Base-by-base conservation (phyloP, 1,140 invertebrate genomes). In the Aradophagus sp. region DNA sequence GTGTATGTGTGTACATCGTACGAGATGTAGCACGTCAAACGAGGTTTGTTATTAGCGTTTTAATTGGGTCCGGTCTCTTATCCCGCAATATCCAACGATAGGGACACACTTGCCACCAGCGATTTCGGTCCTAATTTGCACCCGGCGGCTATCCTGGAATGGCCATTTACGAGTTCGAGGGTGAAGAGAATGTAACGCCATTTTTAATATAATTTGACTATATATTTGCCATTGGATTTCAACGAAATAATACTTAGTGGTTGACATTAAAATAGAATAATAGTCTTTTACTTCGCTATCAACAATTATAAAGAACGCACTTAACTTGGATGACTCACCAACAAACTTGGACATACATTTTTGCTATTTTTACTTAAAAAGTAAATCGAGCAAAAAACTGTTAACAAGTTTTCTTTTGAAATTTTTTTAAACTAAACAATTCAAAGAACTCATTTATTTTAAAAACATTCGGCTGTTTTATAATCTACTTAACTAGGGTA, bases 41-140 rank as follows among this genome's bases (percentile, higher is more conserved):
- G 76, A 78, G 61, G 61, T 73, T 81, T 78, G 76, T 82, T 81
- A 82, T 82, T 80, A 78, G 73, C 74, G 67, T 75, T 82, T 83
- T 81, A 84, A 82, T 82, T 80, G 77, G 71, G 76, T 82, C 74
- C 78, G 76, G 76, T 82, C 79, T 78, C 80, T 82, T 82, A 84
- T 81, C 76, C 80, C 7, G 76, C 76, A 77, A 79, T 82, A 81
- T 79, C 58, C 76, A 72, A 38, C 68, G 61, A 61, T 72, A 77
- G 76, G 70, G 73, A 74, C 68, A 71, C 72, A 77, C 74, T n/a
- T 77, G 73, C 76, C 69, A 73, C 73, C 77, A 79, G 77, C 75
- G 71, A 80, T 77, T 65, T 71, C 53, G 77, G 74, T 71, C 80
- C 77, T 82, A 84, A 82, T 82, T 77, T 79, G 74, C 77, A 78